Percentiles rank a stretch among this genome's conserved stretches.
These are phyloP conservation scores for Polyergus mexicanus DNA, from an alignment of 1,140 invertebrate genomes.

Conservation along the genomic window DNA sequence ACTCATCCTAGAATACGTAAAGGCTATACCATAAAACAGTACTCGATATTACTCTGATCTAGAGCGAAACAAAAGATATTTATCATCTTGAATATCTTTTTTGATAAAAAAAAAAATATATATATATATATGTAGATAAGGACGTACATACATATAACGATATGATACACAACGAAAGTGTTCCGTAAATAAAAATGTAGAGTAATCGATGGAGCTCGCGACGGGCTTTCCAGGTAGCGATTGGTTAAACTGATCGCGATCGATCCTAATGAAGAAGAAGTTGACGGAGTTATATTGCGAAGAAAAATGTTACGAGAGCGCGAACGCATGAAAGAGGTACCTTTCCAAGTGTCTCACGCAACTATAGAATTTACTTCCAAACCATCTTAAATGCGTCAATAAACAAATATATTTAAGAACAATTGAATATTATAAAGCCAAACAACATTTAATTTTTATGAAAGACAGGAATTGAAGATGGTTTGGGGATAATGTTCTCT, in stretches of 20 bases:
- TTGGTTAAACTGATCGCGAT: conserved; percentile 12
- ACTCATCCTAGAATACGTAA: not conserved
- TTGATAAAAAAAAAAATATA: not conserved
- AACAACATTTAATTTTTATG: not conserved
- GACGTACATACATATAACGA: conserved; percentile 23
- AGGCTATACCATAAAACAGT: not conserved
- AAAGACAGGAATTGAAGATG: conserved; percentile 1
- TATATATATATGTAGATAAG: not conserved
- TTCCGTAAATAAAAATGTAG: conserved; percentile 46
- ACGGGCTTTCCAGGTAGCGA: not conserved
- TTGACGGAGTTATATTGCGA: not conserved
- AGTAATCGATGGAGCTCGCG: not conserved
- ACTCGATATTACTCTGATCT: conserved; percentile 37
- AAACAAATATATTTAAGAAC: not conserved
- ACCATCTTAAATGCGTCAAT: conserved; percentile 5
- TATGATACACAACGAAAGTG: conserved; percentile 55
- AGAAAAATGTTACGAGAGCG: not conserved
- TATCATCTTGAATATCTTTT: not conserved
- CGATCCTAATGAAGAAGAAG: not conserved
- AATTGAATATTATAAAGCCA: conserved; percentile 9
- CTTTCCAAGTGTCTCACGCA: not conserved
- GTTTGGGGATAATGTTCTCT: conserved; percentile 23
- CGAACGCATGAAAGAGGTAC: not conserved
- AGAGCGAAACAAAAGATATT: conserved; percentile 8
- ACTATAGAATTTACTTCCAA: conserved; percentile 22